These are phyloP conservation scores for Dynastes grantii DNA, from an alignment of 2,888 invertebrate genomes.

Conservation along the genomic window DNA sequence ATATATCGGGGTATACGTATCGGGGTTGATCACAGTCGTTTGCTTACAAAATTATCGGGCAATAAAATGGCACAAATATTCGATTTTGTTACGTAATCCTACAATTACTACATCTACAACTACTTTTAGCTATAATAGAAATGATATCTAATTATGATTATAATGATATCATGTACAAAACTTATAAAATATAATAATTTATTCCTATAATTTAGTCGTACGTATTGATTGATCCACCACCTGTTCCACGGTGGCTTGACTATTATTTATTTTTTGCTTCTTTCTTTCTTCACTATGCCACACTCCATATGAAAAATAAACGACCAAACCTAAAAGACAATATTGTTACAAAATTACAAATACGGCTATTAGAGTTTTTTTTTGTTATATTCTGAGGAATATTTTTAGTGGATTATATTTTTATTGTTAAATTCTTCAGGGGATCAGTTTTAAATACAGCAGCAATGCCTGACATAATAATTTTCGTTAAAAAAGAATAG, in stretches of 20 bases:
- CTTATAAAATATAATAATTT: not conserved
- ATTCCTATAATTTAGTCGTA: conserved; percentile 27
- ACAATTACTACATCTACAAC: not conserved
- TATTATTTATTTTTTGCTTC: not conserved
- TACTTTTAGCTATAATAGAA: not conserved
- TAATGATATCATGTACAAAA: conserved; percentile 6
- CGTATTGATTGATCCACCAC: not conserved
- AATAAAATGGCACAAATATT: conserved; percentile 18
- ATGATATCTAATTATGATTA: not conserved
- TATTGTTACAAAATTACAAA: not conserved
- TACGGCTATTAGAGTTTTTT: not conserved
- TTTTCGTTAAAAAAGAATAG: too few relatives aligned
- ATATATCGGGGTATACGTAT: not conserved
- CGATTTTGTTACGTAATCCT: not conserved
- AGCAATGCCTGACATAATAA: not conserved
- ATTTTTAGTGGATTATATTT: not conserved
- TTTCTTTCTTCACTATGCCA: conserved; percentile 79
- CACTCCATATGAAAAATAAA: conserved; percentile 91
- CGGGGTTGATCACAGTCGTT: conserved; percentile 12
- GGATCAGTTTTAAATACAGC: not conserved
- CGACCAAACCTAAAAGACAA: conserved; percentile 79
- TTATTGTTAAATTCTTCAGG: not conserved
- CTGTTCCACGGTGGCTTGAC: not conserved
- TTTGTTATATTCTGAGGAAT: not conserved
- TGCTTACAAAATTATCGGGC: not conserved